A percentile compares a stretch with the other conserved stretches of the same genome.
Evolutionary conservation across 1,140 invertebrate genomes (phyloP).

Genomic region (Drosophila bifasciata): DNA sequence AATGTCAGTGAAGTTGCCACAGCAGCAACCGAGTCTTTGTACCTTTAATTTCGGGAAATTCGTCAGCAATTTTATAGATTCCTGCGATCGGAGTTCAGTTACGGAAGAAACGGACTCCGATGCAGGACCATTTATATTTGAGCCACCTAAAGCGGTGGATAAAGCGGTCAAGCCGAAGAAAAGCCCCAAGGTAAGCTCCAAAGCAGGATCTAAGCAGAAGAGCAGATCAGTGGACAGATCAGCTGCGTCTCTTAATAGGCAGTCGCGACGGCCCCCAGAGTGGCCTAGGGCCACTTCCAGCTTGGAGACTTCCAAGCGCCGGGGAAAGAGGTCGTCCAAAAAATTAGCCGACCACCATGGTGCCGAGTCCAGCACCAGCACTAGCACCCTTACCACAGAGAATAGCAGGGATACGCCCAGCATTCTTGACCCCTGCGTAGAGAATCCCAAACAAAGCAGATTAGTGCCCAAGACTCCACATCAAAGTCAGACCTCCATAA

Average conservation of each 20-base stretch:
- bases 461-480: neutral
- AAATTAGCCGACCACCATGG: neutral
- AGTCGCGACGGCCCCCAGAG: too few species aligned
- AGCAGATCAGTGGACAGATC: too few species aligned
- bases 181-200: too few species aligned
- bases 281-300: too few species aligned
- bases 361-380: conserved; percentile 8
- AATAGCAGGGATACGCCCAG: neutral
- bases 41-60: conserved; percentile 40
- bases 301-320: neutral
- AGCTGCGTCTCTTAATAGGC: too few species aligned
- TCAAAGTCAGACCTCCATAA: conserved; percentile 5
- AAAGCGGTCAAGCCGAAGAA: neutral
- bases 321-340: neutral
- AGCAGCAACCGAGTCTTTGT: neutral
- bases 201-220: neutral
- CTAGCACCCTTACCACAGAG: conserved; percentile 18
- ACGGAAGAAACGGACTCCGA: neutral
- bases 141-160: conserved; percentile 10
- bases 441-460: neutral
- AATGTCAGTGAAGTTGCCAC: neutral
- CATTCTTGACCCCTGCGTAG: neutral
- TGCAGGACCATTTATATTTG: neutral
- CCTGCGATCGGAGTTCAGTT: neutral
- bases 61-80: conserved; percentile 13